These are phyloP conservation scores for Hystrix cristata DNA, from an alignment of 2,113 vertebrate species.

Conservation along the genomic window DNA sequence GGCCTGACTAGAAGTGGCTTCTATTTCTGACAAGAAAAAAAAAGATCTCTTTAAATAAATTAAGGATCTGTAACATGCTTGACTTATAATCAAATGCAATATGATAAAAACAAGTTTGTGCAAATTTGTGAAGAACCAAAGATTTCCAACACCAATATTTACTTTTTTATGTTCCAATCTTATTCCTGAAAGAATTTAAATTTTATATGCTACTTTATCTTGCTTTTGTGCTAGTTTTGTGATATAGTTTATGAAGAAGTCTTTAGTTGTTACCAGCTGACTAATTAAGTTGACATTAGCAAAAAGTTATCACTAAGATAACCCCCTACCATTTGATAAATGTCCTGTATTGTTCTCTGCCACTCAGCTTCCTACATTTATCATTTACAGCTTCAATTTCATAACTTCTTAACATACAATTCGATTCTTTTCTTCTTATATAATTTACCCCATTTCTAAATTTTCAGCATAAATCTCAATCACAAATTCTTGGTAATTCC, in stretches of 20 bases:
- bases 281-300: not conserved
- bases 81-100: not conserved
- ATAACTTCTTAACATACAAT: not conserved
- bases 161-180: not conserved
- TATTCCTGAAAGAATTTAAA: not conserved
- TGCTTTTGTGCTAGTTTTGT: not conserved
- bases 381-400: not conserved
- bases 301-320: not conserved
- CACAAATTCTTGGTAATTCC: not conserved
- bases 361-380: not conserved
- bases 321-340: not conserved
- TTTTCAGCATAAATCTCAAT: not conserved
- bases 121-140: conserved; percentile 24
- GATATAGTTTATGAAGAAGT: not conserved
- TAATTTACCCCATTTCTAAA: not conserved
- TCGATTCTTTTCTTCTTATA: not conserved
- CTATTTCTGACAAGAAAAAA: conserved; percentile 8
- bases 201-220: not conserved
- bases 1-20: not conserved
- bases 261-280: not conserved
- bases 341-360: not conserved
- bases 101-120: conserved; percentile 19
- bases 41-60: conserved; percentile 31
- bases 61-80: not conserved
- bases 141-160: not conserved